These are phyloP conservation scores for Troides oblongomaculatus DNA, from an alignment of 2,888 invertebrate species.

Conservation along the genomic window DNA sequence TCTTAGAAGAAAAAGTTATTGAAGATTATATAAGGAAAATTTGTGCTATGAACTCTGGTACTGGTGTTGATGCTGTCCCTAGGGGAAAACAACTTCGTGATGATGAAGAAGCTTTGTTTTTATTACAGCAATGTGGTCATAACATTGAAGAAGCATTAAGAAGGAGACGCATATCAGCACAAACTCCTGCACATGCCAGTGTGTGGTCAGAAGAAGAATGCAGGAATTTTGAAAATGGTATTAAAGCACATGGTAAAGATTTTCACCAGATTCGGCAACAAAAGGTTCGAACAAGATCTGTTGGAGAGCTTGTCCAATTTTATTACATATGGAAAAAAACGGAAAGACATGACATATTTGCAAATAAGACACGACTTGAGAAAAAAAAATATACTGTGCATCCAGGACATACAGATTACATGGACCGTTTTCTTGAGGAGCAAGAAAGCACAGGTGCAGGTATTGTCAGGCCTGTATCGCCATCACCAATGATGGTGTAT, in stretches of 20 bases:
- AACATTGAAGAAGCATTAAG: conserved; percentile 96
- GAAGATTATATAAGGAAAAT: conserved; percentile 89
- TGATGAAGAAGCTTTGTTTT: conserved; percentile 93
- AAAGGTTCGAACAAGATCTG: conserved; percentile 95
- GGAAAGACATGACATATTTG: conserved; percentile 95
- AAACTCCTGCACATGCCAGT: conserved; percentile 86
- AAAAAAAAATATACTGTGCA: conserved; percentile 96
- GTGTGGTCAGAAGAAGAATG: conserved; percentile 99
- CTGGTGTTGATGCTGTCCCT: conserved; percentile 80
- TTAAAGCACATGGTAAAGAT: conserved; percentile 96
- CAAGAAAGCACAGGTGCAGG: conserved; percentile 88
- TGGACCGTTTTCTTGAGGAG: conserved; percentile 95
- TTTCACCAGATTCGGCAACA: conserved; percentile 96
- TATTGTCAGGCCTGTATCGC: conserved; percentile 76
- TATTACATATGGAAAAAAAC: conserved; percentile 99
- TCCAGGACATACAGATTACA: conserved; percentile 95
- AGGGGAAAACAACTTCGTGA: conserved; percentile 89
- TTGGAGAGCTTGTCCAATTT: conserved; percentile 98
- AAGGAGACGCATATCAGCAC: conserved; percentile 86
- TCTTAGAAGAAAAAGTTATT: conserved; percentile 84
- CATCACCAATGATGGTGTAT: conserved; percentile 81
- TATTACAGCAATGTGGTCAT: conserved; percentile 95
- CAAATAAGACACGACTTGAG: conserved; percentile 92
- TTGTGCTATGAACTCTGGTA: conserved; percentile 69
- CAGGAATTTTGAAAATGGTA: conserved; percentile 96